phyloP scores from a whole-genome alignment of 2,113 vertebrate genomes.

The Vicugna pacos region DNA sequence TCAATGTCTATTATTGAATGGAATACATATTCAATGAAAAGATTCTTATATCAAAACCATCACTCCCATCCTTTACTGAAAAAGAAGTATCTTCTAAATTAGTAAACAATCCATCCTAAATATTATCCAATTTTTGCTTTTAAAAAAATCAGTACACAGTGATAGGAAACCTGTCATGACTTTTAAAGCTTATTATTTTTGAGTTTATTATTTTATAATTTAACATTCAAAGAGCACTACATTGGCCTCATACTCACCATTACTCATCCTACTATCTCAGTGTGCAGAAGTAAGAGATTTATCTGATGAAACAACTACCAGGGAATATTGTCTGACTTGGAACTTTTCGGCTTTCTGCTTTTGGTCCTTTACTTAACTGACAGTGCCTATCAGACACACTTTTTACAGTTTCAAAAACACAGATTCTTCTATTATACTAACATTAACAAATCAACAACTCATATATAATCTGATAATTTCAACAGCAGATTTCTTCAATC shows the following conservation, averaged over 20 bases:
- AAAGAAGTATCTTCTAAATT: constrained; percentile 35
- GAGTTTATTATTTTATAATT: constrained; percentile 6
- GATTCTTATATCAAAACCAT: constrained; percentile 1
- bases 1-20: background rate
- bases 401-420: background rate
- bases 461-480: constrained; percentile 10
- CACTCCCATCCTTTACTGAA: background rate
- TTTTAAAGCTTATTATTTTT: background rate
- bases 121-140: constrained; percentile 12
- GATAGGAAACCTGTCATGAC: background rate
- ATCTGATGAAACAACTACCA: background rate
- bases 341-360: background rate
- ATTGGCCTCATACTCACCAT: background rate
- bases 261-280: background rate
- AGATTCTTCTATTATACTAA: background rate
- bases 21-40: background rate
- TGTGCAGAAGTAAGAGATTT: background rate
- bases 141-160: constrained; percentile 28
- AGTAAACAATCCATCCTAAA: constrained; percentile 46
- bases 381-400: background rate
- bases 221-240: constrained; percentile 46
- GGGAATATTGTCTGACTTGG: background rate
- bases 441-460: background rate
- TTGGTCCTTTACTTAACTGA: background rate
- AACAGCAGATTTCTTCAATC: constrained; percentile 4